Evolutionary conservation across 2,888 invertebrate species (phyloP).

Genomic region (Cephus sareptanus): DNA sequence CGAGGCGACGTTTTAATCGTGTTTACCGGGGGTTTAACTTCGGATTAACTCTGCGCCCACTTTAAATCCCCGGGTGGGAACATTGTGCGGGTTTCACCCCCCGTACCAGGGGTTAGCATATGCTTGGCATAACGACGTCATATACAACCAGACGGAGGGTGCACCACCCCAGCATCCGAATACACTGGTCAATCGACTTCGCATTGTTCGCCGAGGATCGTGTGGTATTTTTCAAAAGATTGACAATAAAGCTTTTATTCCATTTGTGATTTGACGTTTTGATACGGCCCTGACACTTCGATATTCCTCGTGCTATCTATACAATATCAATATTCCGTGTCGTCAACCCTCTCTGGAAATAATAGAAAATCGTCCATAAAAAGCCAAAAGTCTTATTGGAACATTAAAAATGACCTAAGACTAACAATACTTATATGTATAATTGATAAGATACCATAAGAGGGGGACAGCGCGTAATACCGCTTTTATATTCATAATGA

Average conservation of each 20-base stretch:
- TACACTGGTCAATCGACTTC: slow-evolving; percentile 18
- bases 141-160: slow-evolving; percentile 15
- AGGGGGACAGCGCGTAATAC: too few species aligned
- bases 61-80: slow-evolving; percentile 48
- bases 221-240: slow-evolving; percentile 18
- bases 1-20: slow-evolving; percentile 53
- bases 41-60: slow-evolving; percentile 58
- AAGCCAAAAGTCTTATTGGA: too few species aligned
- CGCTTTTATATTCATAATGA: too few species aligned
- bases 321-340: too few species aligned
- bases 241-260: slow-evolving; percentile 16
- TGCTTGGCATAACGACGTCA: slow-evolving; percentile 26
- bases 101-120: slow-evolving; percentile 25
- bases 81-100: slow-evolving; percentile 15
- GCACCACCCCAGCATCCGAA: not conserved
- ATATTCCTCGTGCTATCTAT: too few species aligned
- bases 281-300: slow-evolving; percentile 22
- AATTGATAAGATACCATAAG: too few species aligned
- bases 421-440: too few species aligned
- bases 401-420: too few species aligned
- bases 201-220: slow-evolving; percentile 16
- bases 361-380: too few species aligned
- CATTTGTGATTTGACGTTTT: slow-evolving; percentile 30
- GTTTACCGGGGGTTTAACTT: slow-evolving; percentile 58
- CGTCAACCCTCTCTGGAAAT: too few species aligned